Evolutionary conservation across 1,140 invertebrate species (phyloP), one percentile per base, ranked within the genome.

Genomic region (Neocloeon triangulifer): DNA sequence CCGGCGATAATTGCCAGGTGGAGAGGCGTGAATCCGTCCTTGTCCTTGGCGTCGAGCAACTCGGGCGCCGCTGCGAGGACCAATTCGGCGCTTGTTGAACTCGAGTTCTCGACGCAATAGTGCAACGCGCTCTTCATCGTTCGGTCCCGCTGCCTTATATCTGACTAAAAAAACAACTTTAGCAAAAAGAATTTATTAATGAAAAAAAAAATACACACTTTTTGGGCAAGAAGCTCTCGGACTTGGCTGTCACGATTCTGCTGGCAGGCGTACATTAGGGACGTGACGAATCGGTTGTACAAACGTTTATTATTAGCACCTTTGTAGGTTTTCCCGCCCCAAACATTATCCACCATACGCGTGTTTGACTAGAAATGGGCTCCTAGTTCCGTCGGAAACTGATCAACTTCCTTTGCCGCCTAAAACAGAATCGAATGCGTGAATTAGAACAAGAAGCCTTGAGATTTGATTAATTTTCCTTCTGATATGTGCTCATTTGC

Each of bases 1-100:
- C 85, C 85, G 37, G 84, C 78, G 45, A 92, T 89, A 22, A 88
- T 82, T 22, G 82, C 82, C 39, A 92, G 63, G 58, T 95, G 86
- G 22, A 96, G 62, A 2, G 85, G 73, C 4, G 86, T 89, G 49
- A 92, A 85, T 25, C 89, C 89, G 51, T 95, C 86, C 38, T 82
- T 74, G 52, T 97, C 91, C 12, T 70, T 62, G 10, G 70, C 64
- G 44, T 79, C 69, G 16, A 89, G 59, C 33, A 92, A 55, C 40
- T 76, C 64, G 15, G 79, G 74, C 35, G 76, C 78, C 2, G 37
- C 47, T 26, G 69, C 68, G 14, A 84, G 59, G 34, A 81, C 54
- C 16, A 72, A 58, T 46, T 79, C 70, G 0, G 72, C 69, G 32
- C 66, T 73, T 12, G 56, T 55, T 40, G 58, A 41, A 46, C 59